These are phyloP conservation scores for Nothobranchius furzeri DNA, from an alignment of 2,113 vertebrate species.

Conservation along the genomic window DNA sequence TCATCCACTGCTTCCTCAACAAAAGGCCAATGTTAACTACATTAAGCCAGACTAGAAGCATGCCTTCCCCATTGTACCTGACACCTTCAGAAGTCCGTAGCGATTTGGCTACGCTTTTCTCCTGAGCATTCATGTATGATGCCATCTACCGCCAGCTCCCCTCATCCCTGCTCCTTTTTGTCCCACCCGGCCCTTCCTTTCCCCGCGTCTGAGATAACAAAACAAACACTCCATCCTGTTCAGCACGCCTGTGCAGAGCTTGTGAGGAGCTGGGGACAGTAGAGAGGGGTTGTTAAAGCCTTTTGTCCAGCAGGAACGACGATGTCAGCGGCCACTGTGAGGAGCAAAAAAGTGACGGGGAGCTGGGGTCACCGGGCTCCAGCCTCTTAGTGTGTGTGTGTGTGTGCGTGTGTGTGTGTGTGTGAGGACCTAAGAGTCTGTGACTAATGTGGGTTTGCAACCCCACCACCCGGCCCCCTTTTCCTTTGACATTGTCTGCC, in stretches of 20 bases:
- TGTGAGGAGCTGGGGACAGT: constrained; percentile 61
- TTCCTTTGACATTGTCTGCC: constrained; percentile 63
- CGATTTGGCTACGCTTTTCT: constrained; percentile 69
- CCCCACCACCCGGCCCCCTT: constrained; percentile 42
- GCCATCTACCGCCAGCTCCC: constrained; percentile 45
- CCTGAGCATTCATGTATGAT: constrained; percentile 66
- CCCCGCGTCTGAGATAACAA: constrained; percentile 67
- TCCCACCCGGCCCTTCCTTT: constrained; percentile 24
- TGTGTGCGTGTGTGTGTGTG: constrained; percentile 49
- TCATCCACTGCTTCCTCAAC: constrained; percentile 66
- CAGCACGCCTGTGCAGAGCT: constrained; percentile 36
- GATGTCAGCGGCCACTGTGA: constrained; percentile 67
- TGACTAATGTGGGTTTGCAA: constrained; percentile 84
- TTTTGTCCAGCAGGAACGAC: constrained; percentile 80
- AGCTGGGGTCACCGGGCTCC: constrained; percentile 67
- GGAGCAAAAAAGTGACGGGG: constrained; percentile 22
- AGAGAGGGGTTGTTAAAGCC: constrained; percentile 74
- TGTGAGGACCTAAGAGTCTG: constrained; percentile 81
- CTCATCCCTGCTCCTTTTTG: constrained; percentile 29
- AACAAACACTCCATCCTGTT: constrained; percentile 74
- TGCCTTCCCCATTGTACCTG: constrained; percentile 70
- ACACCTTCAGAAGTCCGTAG: constrained; percentile 69
- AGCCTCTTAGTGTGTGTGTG: constrained; percentile 29
- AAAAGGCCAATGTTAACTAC: constrained; percentile 70
- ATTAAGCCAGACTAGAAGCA: constrained; percentile 75